Base-by-base conservation (phyloP, 2,113 vertebrate genomes). In the Oryzias melastigma region DNA sequence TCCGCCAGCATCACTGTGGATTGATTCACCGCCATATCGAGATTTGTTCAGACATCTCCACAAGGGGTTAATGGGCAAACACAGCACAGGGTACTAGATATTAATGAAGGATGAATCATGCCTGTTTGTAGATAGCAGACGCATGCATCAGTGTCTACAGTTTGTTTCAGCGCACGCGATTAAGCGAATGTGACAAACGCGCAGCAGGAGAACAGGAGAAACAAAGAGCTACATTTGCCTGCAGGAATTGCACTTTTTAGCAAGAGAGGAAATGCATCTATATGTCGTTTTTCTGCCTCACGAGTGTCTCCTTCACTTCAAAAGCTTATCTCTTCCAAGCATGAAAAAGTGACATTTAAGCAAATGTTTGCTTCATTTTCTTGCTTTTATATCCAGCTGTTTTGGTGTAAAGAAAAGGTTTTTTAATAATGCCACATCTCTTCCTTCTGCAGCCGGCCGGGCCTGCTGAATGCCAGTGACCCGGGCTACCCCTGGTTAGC, bases 401-500 rank as follows among this genome's bases (percentile, higher is more conserved):
- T 73, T 22, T 29, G 47, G 7, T 22, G 4, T 16, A 55, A 62
- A 41, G 58, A 54, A 27, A 29, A 57, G 18, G 20, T 3, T 19
- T 58, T 22, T 43, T 54, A 70, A 62, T 64, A 58, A 50, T 45
- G 46, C 46, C 27, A 44, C 42, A 45, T 60, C 22, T 13, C 68
- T 17, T 81, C 15, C 78, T 47, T 73, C 40, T 19, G 13, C 78
- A 99, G 97, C 79, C 95, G 97, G 20, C 96, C 97, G 53, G 97
- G 97, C 73, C 87, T 99, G 66, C 85, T 99, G 66, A 98, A 96
- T 73, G 90, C 94, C 52, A 91, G 93, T 68, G 97, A 98, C 78
- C 93, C 96, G 17, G 94, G 85, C 52, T 98, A 98, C 68, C 97
- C 97, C 59, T 99, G 97, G 97, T 93, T 99, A 80, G 96, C 97